These are phyloP conservation scores for Pimephales promelas DNA, from an alignment of 2,113 vertebrate genomes.

Conservation along the genomic window DNA sequence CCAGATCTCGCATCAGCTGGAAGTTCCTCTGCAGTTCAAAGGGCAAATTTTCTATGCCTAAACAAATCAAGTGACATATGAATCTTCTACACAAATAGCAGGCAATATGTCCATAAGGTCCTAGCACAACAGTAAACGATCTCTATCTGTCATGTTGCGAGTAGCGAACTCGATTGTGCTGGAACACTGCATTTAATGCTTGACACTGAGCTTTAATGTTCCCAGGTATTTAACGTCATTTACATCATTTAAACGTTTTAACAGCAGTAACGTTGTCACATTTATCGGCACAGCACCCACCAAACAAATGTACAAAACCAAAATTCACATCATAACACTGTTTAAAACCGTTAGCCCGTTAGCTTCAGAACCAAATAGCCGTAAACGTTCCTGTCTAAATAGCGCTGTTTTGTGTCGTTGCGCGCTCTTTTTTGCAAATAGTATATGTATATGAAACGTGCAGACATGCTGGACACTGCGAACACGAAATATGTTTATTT, in stretches of 20 bases:
- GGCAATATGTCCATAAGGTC: not conserved
- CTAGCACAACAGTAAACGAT: not conserved
- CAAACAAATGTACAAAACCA: not conserved
- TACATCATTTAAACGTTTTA: not conserved
- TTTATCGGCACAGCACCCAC: not conserved
- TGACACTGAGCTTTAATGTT: not conserved
- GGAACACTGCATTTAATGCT: not conserved
- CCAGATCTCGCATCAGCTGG: conserved; percentile 88
- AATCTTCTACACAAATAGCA: not conserved
- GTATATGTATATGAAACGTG: not conserved
- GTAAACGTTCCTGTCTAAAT: not conserved
- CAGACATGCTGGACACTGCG: not conserved
- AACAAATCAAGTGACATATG: conserved; percentile 1
- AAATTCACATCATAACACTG: not conserved
- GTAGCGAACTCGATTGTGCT: not conserved
- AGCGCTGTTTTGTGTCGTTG: not conserved
- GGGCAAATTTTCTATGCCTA: conserved; percentile 88
- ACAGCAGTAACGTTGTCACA: not conserved
- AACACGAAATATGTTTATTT: not conserved
- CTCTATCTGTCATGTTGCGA: not conserved
- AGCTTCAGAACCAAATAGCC: not conserved
- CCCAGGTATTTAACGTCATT: not conserved
- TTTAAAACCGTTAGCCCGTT: not conserved
- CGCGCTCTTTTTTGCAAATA: not conserved
- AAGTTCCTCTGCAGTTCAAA: conserved; percentile 91